phyloP scores from a whole-genome alignment of 2,113 vertebrate genomes.

The Spheniscus mendiculus region DNA sequence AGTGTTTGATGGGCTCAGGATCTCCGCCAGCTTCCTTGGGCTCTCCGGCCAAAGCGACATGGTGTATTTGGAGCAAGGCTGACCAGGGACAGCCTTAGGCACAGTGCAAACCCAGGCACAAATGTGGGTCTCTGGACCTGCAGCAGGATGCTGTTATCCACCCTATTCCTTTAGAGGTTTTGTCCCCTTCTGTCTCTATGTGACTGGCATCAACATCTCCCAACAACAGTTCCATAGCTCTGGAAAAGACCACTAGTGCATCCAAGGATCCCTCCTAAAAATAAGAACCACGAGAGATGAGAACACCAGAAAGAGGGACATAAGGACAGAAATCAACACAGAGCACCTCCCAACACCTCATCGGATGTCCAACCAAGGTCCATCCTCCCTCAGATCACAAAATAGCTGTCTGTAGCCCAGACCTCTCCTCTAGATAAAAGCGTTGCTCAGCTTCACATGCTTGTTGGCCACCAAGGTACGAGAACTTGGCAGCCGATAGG shows the following conservation, averaged over 20 bases:
- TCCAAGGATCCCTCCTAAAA: not conserved
- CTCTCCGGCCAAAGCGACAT: rapidly evolving
- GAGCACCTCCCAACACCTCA: not conserved
- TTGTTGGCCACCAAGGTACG: not conserved
- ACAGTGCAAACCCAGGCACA: not conserved
- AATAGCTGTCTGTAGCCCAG: not conserved
- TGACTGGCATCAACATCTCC: not conserved
- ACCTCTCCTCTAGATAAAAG: not conserved
- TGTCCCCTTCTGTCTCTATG: not conserved
- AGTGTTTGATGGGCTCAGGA: not conserved
- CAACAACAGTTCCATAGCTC: not conserved
- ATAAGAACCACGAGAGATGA: not conserved
- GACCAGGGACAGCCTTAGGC: not conserved
- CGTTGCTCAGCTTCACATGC: rapidly evolving
- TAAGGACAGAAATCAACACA: not conserved
- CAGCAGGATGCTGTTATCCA: not conserved
- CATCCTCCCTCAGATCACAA: not conserved
- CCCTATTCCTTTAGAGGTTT: not conserved
- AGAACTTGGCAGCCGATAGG: not conserved
- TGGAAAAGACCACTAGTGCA: not conserved
- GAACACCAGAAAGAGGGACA: not conserved
- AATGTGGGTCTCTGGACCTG: not conserved
- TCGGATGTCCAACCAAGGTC: not conserved
- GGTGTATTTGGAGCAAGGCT: not conserved
- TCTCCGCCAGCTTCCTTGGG: not conserved